Percentiles rank a stretch among this genome's conserved stretches.
These are phyloP conservation scores for Catostylus mosaicus DNA, from an alignment of 30 jellyfish, hydroid and myxozoan genomes.

Conservation along the genomic window DNA sequence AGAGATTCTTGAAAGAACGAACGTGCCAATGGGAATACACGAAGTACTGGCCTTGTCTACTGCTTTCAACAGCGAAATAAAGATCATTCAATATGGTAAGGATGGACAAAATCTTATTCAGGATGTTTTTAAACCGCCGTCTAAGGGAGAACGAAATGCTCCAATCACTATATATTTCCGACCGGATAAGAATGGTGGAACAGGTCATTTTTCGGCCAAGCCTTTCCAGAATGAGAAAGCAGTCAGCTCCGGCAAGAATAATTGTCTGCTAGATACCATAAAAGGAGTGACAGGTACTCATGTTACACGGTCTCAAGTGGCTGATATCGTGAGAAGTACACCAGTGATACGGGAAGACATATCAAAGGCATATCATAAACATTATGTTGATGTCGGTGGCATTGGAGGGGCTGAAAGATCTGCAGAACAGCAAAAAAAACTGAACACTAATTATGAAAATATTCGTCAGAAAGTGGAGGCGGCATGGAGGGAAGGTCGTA, in stretches of 20 bases:
- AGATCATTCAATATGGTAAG: constrained; percentile 3
- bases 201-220: constrained; percentile 19
- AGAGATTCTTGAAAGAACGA: neutral
- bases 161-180: neutral
- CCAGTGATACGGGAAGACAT: constrained; percentile 7
- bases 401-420: constrained; percentile 26
- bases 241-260: constrained; percentile 5
- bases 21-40: constrained; percentile 45
- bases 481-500: neutral
- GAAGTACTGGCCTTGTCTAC: constrained; percentile 14
- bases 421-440: neutral
- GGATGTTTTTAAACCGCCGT: constrained; percentile 11
- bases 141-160: neutral
- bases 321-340: neutral
- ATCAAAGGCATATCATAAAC: constrained; percentile 12
- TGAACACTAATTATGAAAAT: neutral
- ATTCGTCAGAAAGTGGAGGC: neutral
- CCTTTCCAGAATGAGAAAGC: neutral
- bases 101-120: constrained; percentile 8
- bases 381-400: constrained; percentile 20
- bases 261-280: constrained; percentile 14
- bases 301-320: neutral
- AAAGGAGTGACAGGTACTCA: neutral
- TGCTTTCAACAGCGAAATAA: neutral
- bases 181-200: constrained; percentile 2